Evolutionary conservation across 1,140 invertebrate genomes (phyloP), one percentile per base, ranked within the genome.

Genomic region (Diuraphis noxia): DNA sequence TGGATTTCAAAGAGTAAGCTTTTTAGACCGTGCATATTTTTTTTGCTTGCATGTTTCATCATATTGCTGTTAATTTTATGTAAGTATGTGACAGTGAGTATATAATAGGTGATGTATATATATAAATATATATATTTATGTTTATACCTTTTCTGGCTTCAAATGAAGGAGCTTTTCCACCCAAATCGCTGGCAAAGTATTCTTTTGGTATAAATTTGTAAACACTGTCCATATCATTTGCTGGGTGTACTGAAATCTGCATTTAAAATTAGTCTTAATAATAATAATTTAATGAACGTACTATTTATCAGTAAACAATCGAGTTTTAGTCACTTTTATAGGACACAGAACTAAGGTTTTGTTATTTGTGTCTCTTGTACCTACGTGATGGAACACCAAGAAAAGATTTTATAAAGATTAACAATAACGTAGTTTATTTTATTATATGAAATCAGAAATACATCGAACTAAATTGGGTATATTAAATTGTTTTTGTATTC

Each of bases 111-210:
- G 19, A 72, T n/a, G 30, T 9, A 63, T 56, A n/a, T 49, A n/a
- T n/a, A 46, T 46, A 46, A 13, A 2, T 17, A 46, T 56, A 30
- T n/a, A 30, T n/a, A n/a, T 72, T 1, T n/a, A 72, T n/a, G 30
- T 1, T n/a, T 52, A 36, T 92, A 92, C 91, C 84, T 85, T 87
- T 90, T 41, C 88, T 19, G 36, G 86, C 81, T 72, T 91, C 88
- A 7, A 92, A 41, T 6, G 92, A 92, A 21, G 49, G 88, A 46
- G 88, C 79, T 91, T 92, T 91, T 43, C 92, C 92, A n/a, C 89
- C 92, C n/a, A 92, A 52, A 36, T 92, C 89, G n/a, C 88, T 84
- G 8, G 92, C 40, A 38, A 92, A 84, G 25, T 41, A 72, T 46
- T 92, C 92, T 90, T 92, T 77, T 9, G 92, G 92, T 40, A 92